Evolutionary conservation across 2,888 invertebrate species (phyloP), one percentile per base, ranked within the genome.

Genomic region (Labia minor): DNA sequence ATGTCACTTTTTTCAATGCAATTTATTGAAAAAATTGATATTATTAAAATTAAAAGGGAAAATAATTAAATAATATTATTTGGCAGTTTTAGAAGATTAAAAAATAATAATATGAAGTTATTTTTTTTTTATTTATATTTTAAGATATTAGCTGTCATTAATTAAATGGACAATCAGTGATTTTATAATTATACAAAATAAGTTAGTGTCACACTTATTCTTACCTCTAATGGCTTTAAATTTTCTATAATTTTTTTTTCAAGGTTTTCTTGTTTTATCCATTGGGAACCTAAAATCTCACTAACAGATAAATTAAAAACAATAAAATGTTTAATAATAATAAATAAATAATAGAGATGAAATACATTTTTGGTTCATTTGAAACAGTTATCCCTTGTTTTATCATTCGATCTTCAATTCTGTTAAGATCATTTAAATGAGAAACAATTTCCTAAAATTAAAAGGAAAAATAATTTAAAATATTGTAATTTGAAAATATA

Each of bases 361-460:
- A 8, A n/a, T n/a, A 49, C 16, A 49, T 80, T 89, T 70, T 73
- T 78, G 78, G 65, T 81, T 79, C 74, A 8, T 26, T 26, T 75
- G 87, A 86, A 0, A 86, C 82, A 69, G 77, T 76, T 65, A 81
- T 79, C 70, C 86, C 85, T 74, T 86, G 85, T 61, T 81, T 78
- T 33, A 85, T 79, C 78, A 89, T 85, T 70, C 81, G 81, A 74
- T 91, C 90, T 77, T 93, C 88, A 74, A 85, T 82, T 66, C 79
- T 82, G 74, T 90, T 81, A 21, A 89, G 74, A 37, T 83, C 81
- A 72, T 86, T 82, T 21, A 91, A 82, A 72, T 86, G 81, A 68
- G 85, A 85, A 19, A 86, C 86, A 74, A 87, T 83, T 75, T 90
- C 82, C 87, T 89, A 73, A 2, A 66, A 70, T 64, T 26, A 66